These are phyloP conservation scores for Hexactinellida sp. DNA, from an alignment of 37 sponge, comb jelly and placozoan genomes.

Conservation along the genomic window DNA sequence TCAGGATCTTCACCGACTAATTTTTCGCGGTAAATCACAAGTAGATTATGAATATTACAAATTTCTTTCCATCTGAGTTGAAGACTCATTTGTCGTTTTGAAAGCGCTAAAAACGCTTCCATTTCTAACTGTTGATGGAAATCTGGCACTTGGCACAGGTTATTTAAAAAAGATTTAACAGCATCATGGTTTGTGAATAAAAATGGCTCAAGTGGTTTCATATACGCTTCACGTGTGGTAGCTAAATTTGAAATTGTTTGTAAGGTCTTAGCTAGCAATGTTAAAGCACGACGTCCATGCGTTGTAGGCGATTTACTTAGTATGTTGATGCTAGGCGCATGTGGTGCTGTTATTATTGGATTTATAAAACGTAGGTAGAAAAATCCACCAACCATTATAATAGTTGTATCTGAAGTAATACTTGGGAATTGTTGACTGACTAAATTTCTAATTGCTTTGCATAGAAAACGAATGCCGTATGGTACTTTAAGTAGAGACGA, in stretches of 20 bases:
- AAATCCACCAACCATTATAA: constrained; percentile 77
- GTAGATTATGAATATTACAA: background rate
- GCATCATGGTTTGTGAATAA: constrained; percentile 46
- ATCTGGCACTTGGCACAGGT: constrained; percentile 60
- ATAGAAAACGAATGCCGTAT: constrained; percentile 83
- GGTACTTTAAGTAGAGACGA: constrained; percentile 41
- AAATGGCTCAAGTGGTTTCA: constrained; percentile 63
- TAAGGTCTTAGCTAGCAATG: constrained; percentile 50
- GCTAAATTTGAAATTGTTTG: constrained; percentile 64
- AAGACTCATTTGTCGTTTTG: background rate
- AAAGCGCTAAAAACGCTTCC: background rate
- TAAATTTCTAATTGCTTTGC: constrained; percentile 56
- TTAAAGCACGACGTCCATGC: background rate
- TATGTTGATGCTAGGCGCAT: constrained; percentile 21
- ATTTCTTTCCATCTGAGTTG: constrained; percentile 1
- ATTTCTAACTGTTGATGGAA: constrained; percentile 64
- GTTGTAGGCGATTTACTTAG: background rate
- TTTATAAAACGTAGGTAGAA: constrained; percentile 74
- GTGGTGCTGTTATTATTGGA: constrained; percentile 67
- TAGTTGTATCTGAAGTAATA: constrained; percentile 40
- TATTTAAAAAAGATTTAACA: constrained; percentile 51
- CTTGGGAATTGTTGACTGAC: constrained; percentile 49
- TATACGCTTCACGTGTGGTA: constrained; percentile 49
- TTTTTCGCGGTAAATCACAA: background rate
- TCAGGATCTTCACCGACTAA: background rate